A percentile compares a stretch with the other conserved stretches of the same genome.
Conservation (phyloP, 2,797 vertebrate genomes). For the Fundulus diaphanus region DNA sequence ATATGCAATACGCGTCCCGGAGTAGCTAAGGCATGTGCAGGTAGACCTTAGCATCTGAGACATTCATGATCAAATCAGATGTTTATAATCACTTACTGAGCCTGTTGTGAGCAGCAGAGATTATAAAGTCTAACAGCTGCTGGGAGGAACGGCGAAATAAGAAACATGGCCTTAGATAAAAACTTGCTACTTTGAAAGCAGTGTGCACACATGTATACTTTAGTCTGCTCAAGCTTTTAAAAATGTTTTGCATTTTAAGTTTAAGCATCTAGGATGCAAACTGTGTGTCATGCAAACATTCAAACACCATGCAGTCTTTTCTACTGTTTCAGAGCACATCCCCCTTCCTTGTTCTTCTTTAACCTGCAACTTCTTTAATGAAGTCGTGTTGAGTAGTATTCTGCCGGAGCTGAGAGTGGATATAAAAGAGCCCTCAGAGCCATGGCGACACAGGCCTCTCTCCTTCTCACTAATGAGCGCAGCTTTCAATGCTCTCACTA, state of each 20-base stretch:
- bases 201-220: neutral
- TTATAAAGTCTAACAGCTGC: too few relatives aligned
- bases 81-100: too few relatives aligned
- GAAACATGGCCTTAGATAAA: neutral
- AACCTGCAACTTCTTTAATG: conserved; percentile 56
- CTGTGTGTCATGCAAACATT: neutral
- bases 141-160: too few relatives aligned
- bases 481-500: conserved; percentile 75
- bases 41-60: too few relatives aligned
- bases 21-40: too few relatives aligned
- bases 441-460: conserved; percentile 56
- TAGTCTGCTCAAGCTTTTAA: neutral
- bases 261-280: neutral
- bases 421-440: conserved; percentile 72
- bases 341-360: conserved; percentile 18
- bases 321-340: conserved; percentile 17
- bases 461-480: conserved; percentile 78
- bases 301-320: neutral
- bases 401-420: conserved; percentile 50
- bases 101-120: too few relatives aligned
- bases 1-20: too few relatives aligned
- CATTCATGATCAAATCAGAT: too few relatives aligned
- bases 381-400: conserved; percentile 50
- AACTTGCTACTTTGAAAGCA: neutral
- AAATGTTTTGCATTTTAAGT: neutral